These are phyloP conservation scores for Jaculus jaculus DNA, from an alignment of 2,113 vertebrate genomes.

Conservation along the genomic window DNA sequence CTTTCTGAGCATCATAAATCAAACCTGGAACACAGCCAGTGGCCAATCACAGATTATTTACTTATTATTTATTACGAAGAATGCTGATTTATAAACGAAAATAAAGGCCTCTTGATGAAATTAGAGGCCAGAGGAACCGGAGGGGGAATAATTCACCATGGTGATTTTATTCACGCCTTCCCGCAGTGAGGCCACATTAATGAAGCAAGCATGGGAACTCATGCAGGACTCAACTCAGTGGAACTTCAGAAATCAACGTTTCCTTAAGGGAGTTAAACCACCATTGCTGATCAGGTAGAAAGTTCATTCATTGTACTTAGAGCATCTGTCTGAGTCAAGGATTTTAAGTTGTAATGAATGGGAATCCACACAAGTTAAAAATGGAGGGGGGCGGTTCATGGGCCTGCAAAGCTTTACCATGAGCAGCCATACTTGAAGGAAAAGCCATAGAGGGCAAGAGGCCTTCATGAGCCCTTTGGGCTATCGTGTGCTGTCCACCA, in stretches of 20 bases:
- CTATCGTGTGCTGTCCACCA: background rate
- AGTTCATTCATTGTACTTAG: background rate
- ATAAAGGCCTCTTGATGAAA: background rate
- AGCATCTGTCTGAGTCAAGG: conserved; percentile 10
- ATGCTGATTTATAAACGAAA: background rate
- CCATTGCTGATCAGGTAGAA: background rate
- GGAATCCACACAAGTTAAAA: conserved; percentile 4
- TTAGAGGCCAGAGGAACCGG: background rate
- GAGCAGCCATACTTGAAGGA: background rate
- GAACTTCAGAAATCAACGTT: conserved; percentile 33
- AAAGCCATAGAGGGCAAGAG: background rate
- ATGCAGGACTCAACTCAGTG: background rate
- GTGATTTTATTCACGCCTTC: conserved; percentile 6
- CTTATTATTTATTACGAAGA: conserved; percentile 12
- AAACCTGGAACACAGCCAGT: background rate
- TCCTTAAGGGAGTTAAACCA: background rate
- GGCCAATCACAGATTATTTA: background rate
- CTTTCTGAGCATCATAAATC: background rate
- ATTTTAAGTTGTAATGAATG: background rate
- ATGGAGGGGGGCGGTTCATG: no score
- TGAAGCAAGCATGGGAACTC: background rate
- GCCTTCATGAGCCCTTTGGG: background rate
- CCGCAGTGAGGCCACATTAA: background rate
- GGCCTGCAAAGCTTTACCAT: background rate
- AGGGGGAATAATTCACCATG: background rate